Percentiles rank a stretch among this genome's conserved stretches.
Evolutionary conservation across 2,888 invertebrate species (phyloP).

Genomic region (Hirudinaria manillensis): DNA sequence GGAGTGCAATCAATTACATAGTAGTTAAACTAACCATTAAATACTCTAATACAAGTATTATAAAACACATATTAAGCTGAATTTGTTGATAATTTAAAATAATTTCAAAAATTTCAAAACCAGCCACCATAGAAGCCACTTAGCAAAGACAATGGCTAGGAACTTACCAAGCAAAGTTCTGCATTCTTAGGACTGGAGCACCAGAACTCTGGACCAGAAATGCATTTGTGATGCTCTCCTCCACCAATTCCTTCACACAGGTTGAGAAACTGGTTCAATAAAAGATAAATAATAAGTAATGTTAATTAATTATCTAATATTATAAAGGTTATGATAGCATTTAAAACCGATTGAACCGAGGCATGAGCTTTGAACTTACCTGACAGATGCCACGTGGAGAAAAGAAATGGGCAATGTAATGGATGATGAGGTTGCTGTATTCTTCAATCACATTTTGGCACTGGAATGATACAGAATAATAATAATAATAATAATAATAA

Average conservation of each 20-base stretch:
- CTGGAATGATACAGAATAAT: constrained; percentile 14
- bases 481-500: too few species aligned
- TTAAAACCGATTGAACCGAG: not conserved
- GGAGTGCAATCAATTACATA: too few species aligned
- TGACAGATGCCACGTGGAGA: constrained; percentile 11
- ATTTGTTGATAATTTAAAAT: too few species aligned
- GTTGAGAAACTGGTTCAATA: not conserved
- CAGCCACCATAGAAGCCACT: not conserved
- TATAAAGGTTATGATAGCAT: too few species aligned
- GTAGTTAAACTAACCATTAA: too few species aligned
- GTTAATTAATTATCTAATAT: too few species aligned
- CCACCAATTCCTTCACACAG: not conserved
- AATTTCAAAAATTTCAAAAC: too few species aligned
- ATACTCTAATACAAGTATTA: too few species aligned
- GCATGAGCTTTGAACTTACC: not conserved
- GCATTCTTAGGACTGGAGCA: constrained; percentile 44
- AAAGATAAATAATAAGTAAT: too few species aligned
- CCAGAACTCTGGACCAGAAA: constrained; percentile 47
- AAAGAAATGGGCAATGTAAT: constrained; percentile 15
- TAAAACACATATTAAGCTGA: too few species aligned
- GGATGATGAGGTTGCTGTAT: constrained; percentile 12
- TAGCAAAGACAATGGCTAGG: not conserved
- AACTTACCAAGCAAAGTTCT: constrained; percentile 43
- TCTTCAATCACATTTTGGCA: constrained; percentile 9
- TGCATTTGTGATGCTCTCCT: constrained; percentile 41